phyloP scores from a whole-genome alignment of 1,140 invertebrate species.

The Brachionus rubens region DNA sequence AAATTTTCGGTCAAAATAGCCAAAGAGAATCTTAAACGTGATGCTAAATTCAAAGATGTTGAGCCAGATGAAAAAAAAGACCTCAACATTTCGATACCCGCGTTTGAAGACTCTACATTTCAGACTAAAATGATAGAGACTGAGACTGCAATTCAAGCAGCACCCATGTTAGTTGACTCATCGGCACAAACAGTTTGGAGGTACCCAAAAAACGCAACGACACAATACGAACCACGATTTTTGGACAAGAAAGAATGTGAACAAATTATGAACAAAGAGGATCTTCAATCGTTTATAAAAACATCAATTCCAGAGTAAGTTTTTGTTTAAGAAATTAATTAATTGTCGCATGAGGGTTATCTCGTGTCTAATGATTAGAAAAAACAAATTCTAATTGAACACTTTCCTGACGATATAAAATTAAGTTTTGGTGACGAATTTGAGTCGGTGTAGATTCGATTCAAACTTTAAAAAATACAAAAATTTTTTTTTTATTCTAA shows the following conservation, averaged over 20 bases:
- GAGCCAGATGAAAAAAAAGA: slow-evolving; percentile 33
- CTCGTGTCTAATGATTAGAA: too few species aligned
- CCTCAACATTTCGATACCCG: slow-evolving; percentile 48
- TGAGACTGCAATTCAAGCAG: slow-evolving; percentile 57
- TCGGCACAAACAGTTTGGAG: slow-evolving; percentile 58
- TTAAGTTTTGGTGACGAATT: too few species aligned
- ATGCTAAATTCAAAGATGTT: slow-evolving; percentile 23
- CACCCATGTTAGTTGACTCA: slow-evolving; percentile 50
- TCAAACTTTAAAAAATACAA: too few species aligned
- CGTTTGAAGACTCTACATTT: slow-evolving; percentile 55
- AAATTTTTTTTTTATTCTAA: too few species aligned
- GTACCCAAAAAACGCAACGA: slow-evolving; percentile 56
- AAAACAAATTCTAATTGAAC: too few species aligned
- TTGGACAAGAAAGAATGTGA: slow-evolving; percentile 54
- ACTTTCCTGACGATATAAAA: too few species aligned
- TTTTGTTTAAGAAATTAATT: too few species aligned
- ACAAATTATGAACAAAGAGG: slow-evolving; percentile 49
- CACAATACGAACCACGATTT: slow-evolving; percentile 57
- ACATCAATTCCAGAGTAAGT: slow-evolving; percentile 42
- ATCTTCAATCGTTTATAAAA: slow-evolving; percentile 51
- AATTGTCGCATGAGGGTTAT: too few species aligned
- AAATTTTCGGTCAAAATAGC: slow-evolving; percentile 14
- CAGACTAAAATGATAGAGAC: slow-evolving; percentile 55
- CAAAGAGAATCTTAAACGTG: background rate
- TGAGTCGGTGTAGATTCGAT: too few species aligned